These are phyloP conservation scores for Centrocercus urophasianus DNA, from an alignment of 2,113 vertebrate genomes.

Conservation along the genomic window DNA sequence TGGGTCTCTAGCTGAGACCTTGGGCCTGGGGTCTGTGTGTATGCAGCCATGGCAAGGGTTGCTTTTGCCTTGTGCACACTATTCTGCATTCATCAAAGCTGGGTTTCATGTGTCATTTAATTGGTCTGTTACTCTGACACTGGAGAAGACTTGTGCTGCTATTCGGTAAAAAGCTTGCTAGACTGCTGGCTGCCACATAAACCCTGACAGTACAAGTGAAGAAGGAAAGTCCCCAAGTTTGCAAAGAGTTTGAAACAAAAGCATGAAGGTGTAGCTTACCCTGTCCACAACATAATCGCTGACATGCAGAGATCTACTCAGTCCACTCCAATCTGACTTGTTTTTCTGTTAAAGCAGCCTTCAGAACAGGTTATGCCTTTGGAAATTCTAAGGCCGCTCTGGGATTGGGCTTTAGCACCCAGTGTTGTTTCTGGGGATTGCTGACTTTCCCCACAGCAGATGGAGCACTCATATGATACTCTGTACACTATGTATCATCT, in stretches of 20 bases:
- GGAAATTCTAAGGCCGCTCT: constrained; percentile 14
- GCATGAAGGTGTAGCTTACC: neutral
- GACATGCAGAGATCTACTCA: neutral
- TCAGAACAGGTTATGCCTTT: neutral
- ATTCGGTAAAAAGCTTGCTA: neutral
- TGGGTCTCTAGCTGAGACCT: neutral
- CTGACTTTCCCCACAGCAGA: constrained; percentile 70
- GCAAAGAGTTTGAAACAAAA: neutral
- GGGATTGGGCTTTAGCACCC: constrained; percentile 9
- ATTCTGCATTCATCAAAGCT: neutral
- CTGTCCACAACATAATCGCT: neutral
- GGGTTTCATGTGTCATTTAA: neutral
- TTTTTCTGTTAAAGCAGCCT: neutral
- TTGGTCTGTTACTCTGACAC: neutral
- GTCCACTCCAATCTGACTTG: neutral
- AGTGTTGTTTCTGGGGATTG: constrained; percentile 40
- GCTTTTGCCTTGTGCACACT: neutral
- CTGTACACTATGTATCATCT: constrained; percentile 73
- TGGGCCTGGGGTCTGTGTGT: too few species aligned
- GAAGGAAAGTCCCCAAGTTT: neutral
- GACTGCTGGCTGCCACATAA: neutral
- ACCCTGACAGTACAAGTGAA: neutral
- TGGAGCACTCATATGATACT: constrained; percentile 73
- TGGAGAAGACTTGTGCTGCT: neutral
- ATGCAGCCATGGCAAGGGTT: neutral